phyloP scores from a whole-genome alignment of 2,888 invertebrate species.

The Eupithecia subfuscata region DNA sequence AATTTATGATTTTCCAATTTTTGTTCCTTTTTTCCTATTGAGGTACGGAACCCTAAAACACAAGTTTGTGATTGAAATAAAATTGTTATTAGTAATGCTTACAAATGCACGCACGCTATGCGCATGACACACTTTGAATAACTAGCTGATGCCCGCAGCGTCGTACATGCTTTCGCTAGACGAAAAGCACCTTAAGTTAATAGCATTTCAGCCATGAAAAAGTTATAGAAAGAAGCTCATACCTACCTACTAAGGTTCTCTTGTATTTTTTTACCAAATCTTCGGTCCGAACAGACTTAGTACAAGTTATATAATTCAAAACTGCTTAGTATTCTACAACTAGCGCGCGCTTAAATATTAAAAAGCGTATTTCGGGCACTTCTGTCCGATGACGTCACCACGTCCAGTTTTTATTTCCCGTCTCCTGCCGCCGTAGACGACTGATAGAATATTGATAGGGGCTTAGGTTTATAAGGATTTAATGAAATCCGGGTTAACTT shows the following conservation, averaged over 20 bases:
- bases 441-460: conserved; percentile 41
- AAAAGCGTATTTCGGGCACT: conserved; percentile 31
- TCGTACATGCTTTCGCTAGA: too few species aligned
- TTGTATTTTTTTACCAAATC: not conserved
- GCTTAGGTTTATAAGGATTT: conserved; percentile 17
- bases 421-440: conserved; percentile 15
- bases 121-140: not conserved
- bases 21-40: too few species aligned
- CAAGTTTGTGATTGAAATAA: not conserved
- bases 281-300: not conserved
- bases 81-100: not conserved
- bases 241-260: too few species aligned
- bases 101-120: not conserved
- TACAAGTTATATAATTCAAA: conserved; percentile 5
- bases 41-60: too few species aligned
- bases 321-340: conserved; percentile 19
- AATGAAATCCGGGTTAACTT: not conserved
- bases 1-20: too few species aligned
- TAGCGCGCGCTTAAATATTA: conserved; percentile 39
- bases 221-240: not conserved
- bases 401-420: conserved; percentile 42
- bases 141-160: too few species aligned
- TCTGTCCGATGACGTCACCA: conserved; percentile 37
- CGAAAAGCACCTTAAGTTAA: too few species aligned
- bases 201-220: not conserved